Conservation (phyloP, 2,797 vertebrate genomes). For the Tiaroga cobitis region DNA sequence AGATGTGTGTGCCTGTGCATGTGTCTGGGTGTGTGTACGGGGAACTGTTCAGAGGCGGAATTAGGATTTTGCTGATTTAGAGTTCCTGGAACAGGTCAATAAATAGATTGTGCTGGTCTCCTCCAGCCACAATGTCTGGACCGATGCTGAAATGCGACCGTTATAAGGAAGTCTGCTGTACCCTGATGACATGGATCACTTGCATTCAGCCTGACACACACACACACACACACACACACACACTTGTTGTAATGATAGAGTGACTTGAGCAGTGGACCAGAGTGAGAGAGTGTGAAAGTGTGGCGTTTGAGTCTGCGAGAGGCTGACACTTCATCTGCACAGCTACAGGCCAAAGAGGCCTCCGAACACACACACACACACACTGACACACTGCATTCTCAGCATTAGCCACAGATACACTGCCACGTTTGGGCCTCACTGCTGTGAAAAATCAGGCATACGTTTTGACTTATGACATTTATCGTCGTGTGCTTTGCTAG, state of each 20-base stretch:
- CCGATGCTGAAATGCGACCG: constrained; percentile 53
- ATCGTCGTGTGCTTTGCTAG: constrained; percentile 34
- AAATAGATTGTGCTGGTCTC: constrained; percentile 61
- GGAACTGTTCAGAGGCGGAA: constrained; percentile 30
- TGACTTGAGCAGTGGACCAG: constrained; percentile 67
- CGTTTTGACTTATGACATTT: constrained; percentile 41
- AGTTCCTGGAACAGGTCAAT: constrained; percentile 64
- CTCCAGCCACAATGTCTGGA: constrained; percentile 46
- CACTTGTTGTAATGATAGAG: constrained; percentile 61
- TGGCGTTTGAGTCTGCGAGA: constrained; percentile 70
- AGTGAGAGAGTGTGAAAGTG: constrained; percentile 78
- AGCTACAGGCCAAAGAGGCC: constrained; percentile 72
- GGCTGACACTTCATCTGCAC: constrained; percentile 73
- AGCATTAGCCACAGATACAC: constrained; percentile 53
- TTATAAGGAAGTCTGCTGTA: constrained; percentile 53
- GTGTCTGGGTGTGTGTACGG: neutral
- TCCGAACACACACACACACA: constrained; percentile 67
- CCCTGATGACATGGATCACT: constrained; percentile 52
- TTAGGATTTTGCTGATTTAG: constrained; percentile 62
- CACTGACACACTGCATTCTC: constrained; percentile 66
- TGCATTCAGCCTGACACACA: constrained; percentile 35
- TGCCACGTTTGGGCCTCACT: constrained; percentile 6
- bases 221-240: constrained; percentile 27
- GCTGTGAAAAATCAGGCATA: constrained; percentile 58
- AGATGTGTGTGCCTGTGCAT: constrained; percentile 2